Base-by-base conservation (phyloP, 2,797 vertebrate species). In the Gila robusta region DNA sequence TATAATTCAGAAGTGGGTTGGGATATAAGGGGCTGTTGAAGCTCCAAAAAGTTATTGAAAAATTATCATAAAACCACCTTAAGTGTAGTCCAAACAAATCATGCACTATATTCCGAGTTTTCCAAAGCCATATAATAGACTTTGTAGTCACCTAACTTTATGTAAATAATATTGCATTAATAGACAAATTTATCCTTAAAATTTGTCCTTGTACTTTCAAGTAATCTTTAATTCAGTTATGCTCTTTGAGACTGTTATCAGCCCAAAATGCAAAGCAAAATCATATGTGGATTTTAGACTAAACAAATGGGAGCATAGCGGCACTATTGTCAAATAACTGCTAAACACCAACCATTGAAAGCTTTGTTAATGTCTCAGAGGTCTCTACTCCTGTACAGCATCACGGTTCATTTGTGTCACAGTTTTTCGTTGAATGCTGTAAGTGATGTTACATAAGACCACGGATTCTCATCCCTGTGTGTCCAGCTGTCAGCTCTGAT, bases 401-500 rank as follows among this genome's bases (percentile, higher is more conserved):
- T 79, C 21, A 44, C 8, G 8, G 35, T 44, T 73, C n/a, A 56
- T 62, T 32, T 66, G 62, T 66, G 62, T 66, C 26, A 16, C 17
- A n/a, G 39, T 49, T 59, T 52, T 67, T 67, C 64, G 16, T 70
- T 81, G 19, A 80, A 26, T 44, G 26, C 17, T 85, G 2, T 64
- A 52, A 32, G 76, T 59, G 35, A 37, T 54, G 72, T 81, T 81
- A 73, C 78, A 52, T 74, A 86, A 86, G 54, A 69, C 11, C 37
- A 70, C 21, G 26, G 26, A 32, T 67, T 35, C 74, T 52, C 49
- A 49, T 81, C 70, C 32, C 49, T 54, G 26, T 85, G 39, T 73
- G 28, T 79, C 52, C 21, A 41, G 41, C 76, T 76, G 81, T 88
- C 70, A 72, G 35, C 39, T 81, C 56, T 79, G 49, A 79, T 81